These are phyloP conservation scores for Ceyx cyanopectus DNA, from an alignment of 2,113 vertebrate species.

Conservation along the genomic window DNA sequence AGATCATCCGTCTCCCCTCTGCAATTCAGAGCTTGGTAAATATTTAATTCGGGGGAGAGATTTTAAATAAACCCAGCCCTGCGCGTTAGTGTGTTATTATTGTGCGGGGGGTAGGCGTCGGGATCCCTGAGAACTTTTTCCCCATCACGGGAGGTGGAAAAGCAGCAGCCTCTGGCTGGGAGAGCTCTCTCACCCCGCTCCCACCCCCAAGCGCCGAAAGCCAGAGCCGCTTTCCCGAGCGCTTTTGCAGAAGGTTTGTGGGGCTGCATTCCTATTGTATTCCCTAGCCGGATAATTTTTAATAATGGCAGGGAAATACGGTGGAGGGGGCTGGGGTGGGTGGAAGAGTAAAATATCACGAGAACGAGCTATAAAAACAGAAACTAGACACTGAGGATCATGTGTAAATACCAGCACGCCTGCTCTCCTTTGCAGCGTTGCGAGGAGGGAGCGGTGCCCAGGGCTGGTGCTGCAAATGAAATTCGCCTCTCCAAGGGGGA, in stretches of 20 bases:
- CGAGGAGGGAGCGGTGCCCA: background rate
- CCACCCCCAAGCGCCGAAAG: background rate
- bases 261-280: background rate
- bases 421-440: background rate
- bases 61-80: constrained; percentile 44
- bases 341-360: background rate
- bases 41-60: constrained; percentile 65
- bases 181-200: background rate
- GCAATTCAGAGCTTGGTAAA: constrained; percentile 57
- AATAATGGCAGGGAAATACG: background rate
- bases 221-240: background rate
- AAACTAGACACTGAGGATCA: background rate
- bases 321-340: background rate
- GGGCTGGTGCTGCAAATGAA: background rate
- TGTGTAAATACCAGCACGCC: background rate
- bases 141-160: background rate
- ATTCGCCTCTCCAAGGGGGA: background rate
- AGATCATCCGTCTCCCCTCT: constrained; percentile 22
- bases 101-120: background rate
- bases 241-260: background rate
- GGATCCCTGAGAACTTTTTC: constrained; percentile 35
- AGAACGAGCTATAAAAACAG: constrained; percentile 1
- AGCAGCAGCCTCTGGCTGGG: background rate
- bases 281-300: background rate
- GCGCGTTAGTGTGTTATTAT: constrained; percentile 23